Conservation (phyloP, 2,113 vertebrate species). For the Actenoides lindsayi region DNA sequence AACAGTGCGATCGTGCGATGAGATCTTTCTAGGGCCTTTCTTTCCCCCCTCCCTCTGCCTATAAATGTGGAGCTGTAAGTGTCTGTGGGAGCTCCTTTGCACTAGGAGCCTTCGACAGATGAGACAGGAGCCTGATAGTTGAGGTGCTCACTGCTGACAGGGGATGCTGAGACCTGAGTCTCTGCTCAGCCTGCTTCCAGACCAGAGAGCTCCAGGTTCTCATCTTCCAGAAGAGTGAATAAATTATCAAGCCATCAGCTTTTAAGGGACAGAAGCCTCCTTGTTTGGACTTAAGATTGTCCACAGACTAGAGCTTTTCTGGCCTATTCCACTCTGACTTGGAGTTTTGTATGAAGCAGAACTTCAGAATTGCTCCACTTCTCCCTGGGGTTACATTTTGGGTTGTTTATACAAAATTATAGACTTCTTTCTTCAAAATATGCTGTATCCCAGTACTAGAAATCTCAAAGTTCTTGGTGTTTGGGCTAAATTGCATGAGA, state of each 20-base stretch:
- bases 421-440: background rate
- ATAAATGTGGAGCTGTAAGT: background rate
- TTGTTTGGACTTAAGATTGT: background rate
- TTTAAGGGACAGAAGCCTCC: background rate
- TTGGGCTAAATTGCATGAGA: background rate
- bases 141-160: rapidly evolving
- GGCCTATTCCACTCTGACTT: background rate
- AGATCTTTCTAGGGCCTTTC: background rate
- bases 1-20: background rate
- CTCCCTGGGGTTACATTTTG: background rate
- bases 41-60: background rate
- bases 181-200: background rate
- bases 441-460: background rate
- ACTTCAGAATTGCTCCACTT: background rate
- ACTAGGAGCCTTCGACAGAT: background rate
- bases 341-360: background rate
- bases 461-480: background rate
- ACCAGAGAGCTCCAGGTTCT: background rate
- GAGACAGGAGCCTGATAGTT: rapidly evolving
- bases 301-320: background rate
- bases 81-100: background rate
- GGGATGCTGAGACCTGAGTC: background rate
- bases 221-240: background rate
- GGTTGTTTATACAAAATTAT: background rate
- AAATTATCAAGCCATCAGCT: background rate